Evolutionary conservation across 2,113 vertebrate species (phyloP).

Genomic region (Gymnobelideus leadbeateri): DNA sequence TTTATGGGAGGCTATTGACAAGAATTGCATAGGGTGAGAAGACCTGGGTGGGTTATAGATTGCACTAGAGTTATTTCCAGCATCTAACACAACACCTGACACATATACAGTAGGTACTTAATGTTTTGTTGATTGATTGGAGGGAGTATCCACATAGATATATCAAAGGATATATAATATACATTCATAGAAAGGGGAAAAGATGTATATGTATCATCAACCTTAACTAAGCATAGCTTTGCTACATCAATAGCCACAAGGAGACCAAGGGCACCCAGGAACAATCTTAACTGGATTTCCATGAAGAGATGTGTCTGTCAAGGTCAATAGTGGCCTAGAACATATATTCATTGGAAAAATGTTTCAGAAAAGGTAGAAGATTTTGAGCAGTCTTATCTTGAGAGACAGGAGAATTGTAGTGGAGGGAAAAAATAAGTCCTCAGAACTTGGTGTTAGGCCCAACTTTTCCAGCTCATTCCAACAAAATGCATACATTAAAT

Average conservation of each 20-base stretch:
- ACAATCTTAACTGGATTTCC: background rate
- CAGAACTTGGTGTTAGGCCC: background rate
- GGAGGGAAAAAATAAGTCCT: background rate
- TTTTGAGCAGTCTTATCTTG: background rate
- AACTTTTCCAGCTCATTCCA: background rate
- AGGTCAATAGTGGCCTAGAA: background rate
- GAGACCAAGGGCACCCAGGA: background rate
- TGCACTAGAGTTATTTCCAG: background rate
- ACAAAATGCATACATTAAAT: background rate
- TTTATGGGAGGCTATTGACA: background rate
- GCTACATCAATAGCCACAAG: background rate
- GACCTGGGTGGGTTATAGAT: background rate
- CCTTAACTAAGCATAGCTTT: background rate
- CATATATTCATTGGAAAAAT: background rate
- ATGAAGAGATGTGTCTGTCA: background rate
- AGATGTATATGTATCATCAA: background rate
- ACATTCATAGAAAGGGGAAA: background rate
- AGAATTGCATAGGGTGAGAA: background rate
- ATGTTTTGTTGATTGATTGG: background rate
- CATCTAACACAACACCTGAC: background rate
- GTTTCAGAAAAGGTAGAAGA: background rate
- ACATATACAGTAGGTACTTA: background rate
- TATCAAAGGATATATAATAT: background rate
- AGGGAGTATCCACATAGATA: background rate
- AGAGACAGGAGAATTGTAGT: background rate